phyloP scores from a whole-genome alignment of 2,113 vertebrate species.

The Pao palembangensis region DNA sequence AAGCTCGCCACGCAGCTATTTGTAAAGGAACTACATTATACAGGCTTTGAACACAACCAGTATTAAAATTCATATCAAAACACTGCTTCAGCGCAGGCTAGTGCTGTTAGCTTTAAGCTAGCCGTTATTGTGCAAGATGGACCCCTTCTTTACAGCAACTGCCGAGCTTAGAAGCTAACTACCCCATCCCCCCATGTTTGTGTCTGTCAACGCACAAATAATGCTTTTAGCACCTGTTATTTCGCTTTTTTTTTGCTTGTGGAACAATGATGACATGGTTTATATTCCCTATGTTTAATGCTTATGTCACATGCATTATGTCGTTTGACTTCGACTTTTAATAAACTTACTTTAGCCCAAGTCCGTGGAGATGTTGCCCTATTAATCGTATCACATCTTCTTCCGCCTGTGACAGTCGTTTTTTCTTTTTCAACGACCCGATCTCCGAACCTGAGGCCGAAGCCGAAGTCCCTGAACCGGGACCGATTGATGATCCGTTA shows the following conservation, averaged over 20 bases:
- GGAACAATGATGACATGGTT: background rate
- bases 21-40: no score
- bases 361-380: constrained; percentile 95
- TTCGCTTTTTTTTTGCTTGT: constrained; percentile 15
- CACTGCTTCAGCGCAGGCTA: constrained; percentile 48
- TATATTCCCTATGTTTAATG: background rate
- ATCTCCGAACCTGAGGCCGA: constrained; percentile 77
- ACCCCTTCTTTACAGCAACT: constrained; percentile 70
- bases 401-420: constrained; percentile 91
- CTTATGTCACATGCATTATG: background rate
- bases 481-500: constrained; percentile 77
- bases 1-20: background rate
- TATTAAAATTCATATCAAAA: constrained; percentile 11
- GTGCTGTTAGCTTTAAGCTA: constrained; percentile 49
- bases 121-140: constrained; percentile 79
- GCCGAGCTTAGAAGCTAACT: constrained; percentile 63
- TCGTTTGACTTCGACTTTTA: constrained; percentile 30
- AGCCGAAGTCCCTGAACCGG: constrained; percentile 72
- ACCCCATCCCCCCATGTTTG: constrained; percentile 76
- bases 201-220: constrained; percentile 62
- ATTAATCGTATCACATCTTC: constrained; percentile 98
- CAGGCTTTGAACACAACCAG: no score
- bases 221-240: constrained; percentile 39
- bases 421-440: constrained; percentile 90
- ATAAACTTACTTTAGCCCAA: constrained; percentile 95